Conservation (phyloP, 2,797 vertebrate genomes). For the Tenualosa ilisha region DNA sequence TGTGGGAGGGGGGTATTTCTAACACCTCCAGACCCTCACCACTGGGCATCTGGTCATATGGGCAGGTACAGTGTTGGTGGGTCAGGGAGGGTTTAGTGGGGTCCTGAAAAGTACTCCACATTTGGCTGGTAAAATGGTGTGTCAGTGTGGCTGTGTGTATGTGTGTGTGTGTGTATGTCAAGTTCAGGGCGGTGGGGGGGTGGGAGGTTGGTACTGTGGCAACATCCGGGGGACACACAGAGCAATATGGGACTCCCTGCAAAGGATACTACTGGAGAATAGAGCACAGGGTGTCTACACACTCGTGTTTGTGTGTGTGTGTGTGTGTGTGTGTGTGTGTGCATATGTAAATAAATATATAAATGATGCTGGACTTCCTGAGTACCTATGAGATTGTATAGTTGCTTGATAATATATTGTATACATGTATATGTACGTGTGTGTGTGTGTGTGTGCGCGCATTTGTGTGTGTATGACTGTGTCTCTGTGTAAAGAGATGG, state of each 20-base stretch:
- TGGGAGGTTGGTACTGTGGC: neutral
- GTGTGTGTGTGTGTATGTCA: neutral
- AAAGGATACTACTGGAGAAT: neutral
- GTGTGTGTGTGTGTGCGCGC: neutral
- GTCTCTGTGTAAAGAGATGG: neutral
- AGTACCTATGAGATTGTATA: no score
- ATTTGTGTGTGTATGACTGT: neutral
- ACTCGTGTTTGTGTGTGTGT: neutral
- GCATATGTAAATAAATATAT: no score
- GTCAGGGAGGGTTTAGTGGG: neutral
- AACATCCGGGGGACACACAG: neutral
- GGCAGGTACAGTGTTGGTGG: neutral
- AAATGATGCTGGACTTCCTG: no score
- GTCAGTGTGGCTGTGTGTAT: neutral
- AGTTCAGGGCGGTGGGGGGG: neutral
- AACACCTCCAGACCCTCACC: neutral
- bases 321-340: neutral
- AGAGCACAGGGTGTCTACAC: neutral
- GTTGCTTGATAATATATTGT: no score
- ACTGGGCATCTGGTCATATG: neutral
- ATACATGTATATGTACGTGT: neutral
- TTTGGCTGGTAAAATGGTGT: neutral
- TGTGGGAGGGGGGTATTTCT: neutral
- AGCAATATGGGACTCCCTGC: neutral
- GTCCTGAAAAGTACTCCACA: neutral